Percentiles rank a stretch among this genome's conserved stretches.
phyloP scores from a whole-genome alignment of 1,140 invertebrate genomes.

The Ericerus pela region DNA sequence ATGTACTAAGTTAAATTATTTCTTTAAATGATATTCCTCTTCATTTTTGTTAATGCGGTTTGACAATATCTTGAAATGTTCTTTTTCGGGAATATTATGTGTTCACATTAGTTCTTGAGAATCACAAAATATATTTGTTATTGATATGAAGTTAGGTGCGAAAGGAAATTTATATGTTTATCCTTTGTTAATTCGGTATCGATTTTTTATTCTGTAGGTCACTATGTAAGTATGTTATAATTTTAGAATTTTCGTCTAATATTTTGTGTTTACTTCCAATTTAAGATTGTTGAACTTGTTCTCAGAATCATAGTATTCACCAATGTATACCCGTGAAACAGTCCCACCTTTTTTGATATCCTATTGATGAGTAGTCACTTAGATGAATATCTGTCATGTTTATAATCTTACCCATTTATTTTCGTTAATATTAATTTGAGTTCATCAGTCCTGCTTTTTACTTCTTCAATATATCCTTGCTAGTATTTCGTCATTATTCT shows the following conservation, averaged over 20 bases:
- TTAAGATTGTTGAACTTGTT: background rate
- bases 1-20: background rate
- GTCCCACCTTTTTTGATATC: background rate
- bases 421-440: no score
- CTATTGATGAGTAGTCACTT: background rate
- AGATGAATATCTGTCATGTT: background rate
- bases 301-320: background rate
- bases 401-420: background rate
- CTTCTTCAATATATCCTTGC: no score
- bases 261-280: background rate
- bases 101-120: background rate
- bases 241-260: background rate
- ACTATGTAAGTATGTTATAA: conserved; percentile 1
- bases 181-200: conserved; percentile 4
- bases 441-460: no score
- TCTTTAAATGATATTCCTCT: background rate
- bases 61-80: background rate
- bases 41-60: background rate
- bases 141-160: background rate
- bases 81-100: background rate
- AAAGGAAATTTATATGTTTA: background rate
- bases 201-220: conserved; percentile 8
- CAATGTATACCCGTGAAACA: background rate
- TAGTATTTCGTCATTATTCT: no score
- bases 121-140: background rate